These are phyloP conservation scores for Heteronetta atricapilla DNA, from an alignment of 2,113 vertebrate species.

Conservation along the genomic window DNA sequence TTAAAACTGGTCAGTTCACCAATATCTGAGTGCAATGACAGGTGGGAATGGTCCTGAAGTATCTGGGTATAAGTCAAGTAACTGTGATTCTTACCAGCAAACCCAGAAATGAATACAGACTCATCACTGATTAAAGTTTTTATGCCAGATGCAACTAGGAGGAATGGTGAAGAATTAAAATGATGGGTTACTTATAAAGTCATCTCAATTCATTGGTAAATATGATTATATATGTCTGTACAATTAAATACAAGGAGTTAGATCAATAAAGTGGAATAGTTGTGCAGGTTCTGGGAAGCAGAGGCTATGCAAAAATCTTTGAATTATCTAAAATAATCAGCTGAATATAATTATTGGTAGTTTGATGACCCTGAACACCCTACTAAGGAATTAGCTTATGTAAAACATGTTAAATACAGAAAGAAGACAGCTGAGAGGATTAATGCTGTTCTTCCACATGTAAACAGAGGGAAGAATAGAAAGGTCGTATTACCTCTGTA, in stretches of 20 bases:
- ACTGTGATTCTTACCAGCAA: not conserved
- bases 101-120: not conserved
- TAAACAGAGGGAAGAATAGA: constrained; percentile 36
- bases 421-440: not conserved
- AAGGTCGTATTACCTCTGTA: constrained; percentile 24
- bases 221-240: not conserved
- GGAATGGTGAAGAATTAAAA: not conserved
- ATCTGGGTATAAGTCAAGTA: not conserved
- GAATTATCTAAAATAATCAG: not conserved
- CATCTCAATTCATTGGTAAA: not conserved
- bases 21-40: not conserved
- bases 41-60: not conserved
- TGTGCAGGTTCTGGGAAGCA: not conserved
- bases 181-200: not conserved
- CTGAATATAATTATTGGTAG: not conserved
- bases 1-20: not conserved
- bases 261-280: not conserved
- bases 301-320: not conserved
- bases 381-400: not conserved
- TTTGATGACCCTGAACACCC: not conserved
- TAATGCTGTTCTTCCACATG: not conserved
- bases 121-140: not conserved
- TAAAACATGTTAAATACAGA: not conserved
- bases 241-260: not conserved
- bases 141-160: not conserved